A percentile compares a stretch with the other conserved stretches of the same genome.
phyloP scores from a whole-genome alignment of 2,888 invertebrate species.

The Euspilapteryx auroguttella region DNA sequence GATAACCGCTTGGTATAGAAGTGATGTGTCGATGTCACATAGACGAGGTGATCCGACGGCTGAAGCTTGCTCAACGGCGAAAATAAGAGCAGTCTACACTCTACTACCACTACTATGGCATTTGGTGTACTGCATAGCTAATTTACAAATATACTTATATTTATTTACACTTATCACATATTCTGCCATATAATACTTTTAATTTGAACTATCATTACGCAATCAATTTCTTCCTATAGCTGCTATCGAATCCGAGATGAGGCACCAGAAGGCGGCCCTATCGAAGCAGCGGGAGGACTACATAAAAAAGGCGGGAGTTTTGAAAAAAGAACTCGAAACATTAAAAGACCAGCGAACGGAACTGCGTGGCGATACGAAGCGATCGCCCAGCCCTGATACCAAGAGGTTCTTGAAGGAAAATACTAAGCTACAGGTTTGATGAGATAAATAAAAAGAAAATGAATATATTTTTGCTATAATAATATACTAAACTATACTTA shows the following conservation, averaged over 20 bases:
- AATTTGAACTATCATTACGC: too few relatives aligned
- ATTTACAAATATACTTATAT: too few relatives aligned
- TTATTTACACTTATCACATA: too few relatives aligned
- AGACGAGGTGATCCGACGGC: too few relatives aligned
- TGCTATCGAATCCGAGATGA: constrained; percentile 79
- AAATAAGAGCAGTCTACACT: too few relatives aligned
- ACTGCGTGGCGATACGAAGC: constrained; percentile 66
- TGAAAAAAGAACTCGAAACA: constrained; percentile 78
- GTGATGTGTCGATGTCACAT: too few relatives aligned
- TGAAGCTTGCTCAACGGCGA: too few relatives aligned
- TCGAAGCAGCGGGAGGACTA: constrained; percentile 82
- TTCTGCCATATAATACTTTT: too few relatives aligned
- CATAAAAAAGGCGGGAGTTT: constrained; percentile 70
- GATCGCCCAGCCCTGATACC: constrained; percentile 75
- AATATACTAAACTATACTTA: background rate
- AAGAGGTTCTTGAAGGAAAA: constrained; percentile 81
- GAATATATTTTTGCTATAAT: too few relatives aligned
- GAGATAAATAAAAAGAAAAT: background rate
- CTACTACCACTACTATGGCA: too few relatives aligned
- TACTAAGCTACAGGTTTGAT: constrained; percentile 78
- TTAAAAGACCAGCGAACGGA: constrained; percentile 79
- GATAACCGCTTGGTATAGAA: too few relatives aligned
- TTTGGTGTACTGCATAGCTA: too few relatives aligned
- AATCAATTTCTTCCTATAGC: constrained; percentile 28
- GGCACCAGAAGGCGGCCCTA: constrained; percentile 79